Base-by-base conservation (phyloP, 1,140 invertebrate genomes). In the Nebria ingens region DNA sequence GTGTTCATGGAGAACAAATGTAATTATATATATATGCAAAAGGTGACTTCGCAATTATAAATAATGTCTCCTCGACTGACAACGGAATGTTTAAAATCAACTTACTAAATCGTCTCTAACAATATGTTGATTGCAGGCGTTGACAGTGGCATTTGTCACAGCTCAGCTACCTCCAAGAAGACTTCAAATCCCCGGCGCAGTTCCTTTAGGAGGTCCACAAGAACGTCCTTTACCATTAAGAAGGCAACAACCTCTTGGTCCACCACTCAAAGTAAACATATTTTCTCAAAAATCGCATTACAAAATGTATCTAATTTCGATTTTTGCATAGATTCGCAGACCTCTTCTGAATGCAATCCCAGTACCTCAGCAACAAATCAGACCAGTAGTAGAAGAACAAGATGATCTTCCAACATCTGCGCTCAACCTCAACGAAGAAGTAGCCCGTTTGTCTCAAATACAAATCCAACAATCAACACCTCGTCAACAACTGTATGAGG, bases 181-280 rank as follows among this genome's bases (percentile, higher is more conserved):
- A 58, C 63, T 83, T 2, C 73, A 71, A 59, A 81, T 84, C 54
- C 79, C 81, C 0, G 82, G 81, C 4, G 81, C 81, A 0, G 60
- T 81, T n/a, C 60, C 73, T 12, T 29, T 78, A 53, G 68, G 67
- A 23, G 68, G 65, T 52, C 74, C 67, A 65, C 68, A 68, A 61
- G 76, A 72, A 64, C 75, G 61, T 58, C 68, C 72, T 55, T 58
- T 75, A 20, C 64, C 71, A 52, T 60, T 45, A 4, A 6, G 40
- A 17, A 45, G 40, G 17, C 62, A 2, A 63, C 68, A 51, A 64
- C 61, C 1, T 61, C 71, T 22, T 56, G 73, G 1, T 19, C n/a
- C 22, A 21, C 13, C 22, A 17, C n/a, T 19, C 13, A 21, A 13
- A 17, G 22, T 53, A 53, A n/a, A 20, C 4, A 53, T 52, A 4